These are phyloP conservation scores for Junco hyemalis DNA, from an alignment of 2,113 vertebrate species.

Conservation along the genomic window DNA sequence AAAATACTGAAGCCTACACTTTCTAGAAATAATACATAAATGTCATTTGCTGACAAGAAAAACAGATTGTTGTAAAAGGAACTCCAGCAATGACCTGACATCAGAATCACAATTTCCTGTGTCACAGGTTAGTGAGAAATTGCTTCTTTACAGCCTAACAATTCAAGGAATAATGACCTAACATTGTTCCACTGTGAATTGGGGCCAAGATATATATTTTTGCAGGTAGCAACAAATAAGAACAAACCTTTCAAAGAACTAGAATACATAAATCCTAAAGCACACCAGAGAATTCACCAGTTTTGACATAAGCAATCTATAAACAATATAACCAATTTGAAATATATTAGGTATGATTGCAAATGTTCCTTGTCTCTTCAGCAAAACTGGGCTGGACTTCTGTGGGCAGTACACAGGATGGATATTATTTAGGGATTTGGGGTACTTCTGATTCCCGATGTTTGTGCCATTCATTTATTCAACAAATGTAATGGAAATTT, in stretches of 20 bases:
- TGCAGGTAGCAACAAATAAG: constrained; percentile 76
- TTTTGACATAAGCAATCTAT: constrained; percentile 74
- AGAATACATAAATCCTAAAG: constrained; percentile 70
- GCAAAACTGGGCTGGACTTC: not conserved
- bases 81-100: constrained; percentile 54
- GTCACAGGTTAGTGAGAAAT: constrained; percentile 70
- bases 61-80: constrained; percentile 54
- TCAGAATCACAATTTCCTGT: constrained; percentile 39
- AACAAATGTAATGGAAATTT: not conserved
- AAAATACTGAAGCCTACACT: constrained; percentile 45
- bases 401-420: not conserved
- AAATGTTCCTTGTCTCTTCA: constrained; percentile 39
- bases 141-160: constrained; percentile 73
- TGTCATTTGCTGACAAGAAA: constrained; percentile 47
- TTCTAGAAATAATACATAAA: constrained; percentile 54
- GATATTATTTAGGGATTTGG: not conserved
- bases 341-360: constrained; percentile 46
- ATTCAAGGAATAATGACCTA: constrained; percentile 76
- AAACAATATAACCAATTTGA: constrained; percentile 62
- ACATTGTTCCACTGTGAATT: constrained; percentile 75
- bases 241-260: constrained; percentile 64
- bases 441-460: not conserved
- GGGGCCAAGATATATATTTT: constrained; percentile 75
- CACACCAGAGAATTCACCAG: constrained; percentile 54
- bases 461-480: not conserved